Conservation (phyloP, 2,797 vertebrate species). For the Tinamus major region DNA sequence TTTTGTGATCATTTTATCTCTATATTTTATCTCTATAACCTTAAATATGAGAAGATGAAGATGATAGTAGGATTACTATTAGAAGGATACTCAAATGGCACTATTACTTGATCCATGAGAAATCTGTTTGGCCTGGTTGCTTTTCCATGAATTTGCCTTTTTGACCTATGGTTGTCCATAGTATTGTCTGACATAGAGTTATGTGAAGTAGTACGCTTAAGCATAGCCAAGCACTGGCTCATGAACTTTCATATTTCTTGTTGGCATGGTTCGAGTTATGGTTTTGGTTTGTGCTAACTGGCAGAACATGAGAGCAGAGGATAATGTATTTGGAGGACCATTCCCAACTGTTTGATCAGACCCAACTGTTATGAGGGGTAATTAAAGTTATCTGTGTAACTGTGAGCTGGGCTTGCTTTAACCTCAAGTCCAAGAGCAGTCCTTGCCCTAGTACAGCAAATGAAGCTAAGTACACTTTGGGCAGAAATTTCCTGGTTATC, state of each 20-base stretch:
- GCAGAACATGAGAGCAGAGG: not conserved
- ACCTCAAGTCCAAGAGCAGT: not conserved
- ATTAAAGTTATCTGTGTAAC: not conserved
- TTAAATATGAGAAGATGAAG: not conserved
- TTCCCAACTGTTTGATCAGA: not conserved
- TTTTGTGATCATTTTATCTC: not conserved
- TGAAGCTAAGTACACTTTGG: not conserved
- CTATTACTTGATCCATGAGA: not conserved
- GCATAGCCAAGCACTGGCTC: not conserved
- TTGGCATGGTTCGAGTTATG: not conserved
- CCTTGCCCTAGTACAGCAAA: accelerated
- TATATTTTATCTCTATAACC: not conserved
- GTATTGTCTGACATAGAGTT: not conserved
- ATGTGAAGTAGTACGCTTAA: not conserved
- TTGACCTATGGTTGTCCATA: not conserved
- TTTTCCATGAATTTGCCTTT: not conserved
- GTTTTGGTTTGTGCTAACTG: not conserved
- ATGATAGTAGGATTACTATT: not conserved
- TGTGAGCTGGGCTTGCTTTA: not conserved
- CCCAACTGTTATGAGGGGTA: not conserved
- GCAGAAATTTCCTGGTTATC: not conserved
- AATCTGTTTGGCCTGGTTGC: not conserved
- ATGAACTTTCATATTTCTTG: not conserved
- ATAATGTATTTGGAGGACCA: not conserved
- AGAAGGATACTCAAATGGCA: not conserved